phyloP scores from a whole-genome alignment of 1,140 invertebrate species.

The Cydia pomonella region DNA sequence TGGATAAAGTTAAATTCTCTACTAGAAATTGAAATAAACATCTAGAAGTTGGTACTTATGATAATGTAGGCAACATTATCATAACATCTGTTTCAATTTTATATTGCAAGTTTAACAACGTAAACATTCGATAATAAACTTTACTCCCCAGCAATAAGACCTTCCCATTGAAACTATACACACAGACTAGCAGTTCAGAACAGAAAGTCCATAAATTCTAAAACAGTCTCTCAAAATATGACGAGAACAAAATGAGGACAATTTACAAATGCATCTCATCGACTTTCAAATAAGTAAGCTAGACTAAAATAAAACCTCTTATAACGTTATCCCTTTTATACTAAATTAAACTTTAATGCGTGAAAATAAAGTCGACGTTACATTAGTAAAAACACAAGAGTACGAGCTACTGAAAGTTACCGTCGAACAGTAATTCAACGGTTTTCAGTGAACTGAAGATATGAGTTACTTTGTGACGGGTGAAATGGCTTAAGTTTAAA shows the following conservation, averaged over 20 bases:
- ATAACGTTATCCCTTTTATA: not conserved
- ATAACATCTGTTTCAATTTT: not conserved
- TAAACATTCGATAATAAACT: slow-evolving; percentile 3
- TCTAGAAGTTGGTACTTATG: no score
- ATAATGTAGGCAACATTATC: no score
- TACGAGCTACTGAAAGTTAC: not conserved
- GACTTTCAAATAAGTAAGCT: slow-evolving; percentile 16
- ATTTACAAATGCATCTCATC: slow-evolving; percentile 23
- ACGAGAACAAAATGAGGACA: not conserved
- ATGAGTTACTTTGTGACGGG: not conserved
- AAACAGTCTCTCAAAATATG: slow-evolving; percentile 9
- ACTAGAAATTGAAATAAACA: no score
- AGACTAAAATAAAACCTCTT: not conserved
- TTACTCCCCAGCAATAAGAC: not conserved
- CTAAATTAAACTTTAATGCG: not conserved
- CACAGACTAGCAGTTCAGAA: not conserved
- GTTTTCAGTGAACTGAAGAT: slow-evolving; percentile 6
- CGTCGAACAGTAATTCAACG: not conserved
- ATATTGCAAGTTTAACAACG: not conserved
- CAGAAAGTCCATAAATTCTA: not conserved
- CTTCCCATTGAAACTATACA: not conserved
- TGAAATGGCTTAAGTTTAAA: not conserved
- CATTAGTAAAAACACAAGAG: not conserved
- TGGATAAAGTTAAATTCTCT: no score
- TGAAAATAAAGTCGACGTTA: not conserved